Percentiles rank a stretch among this genome's conserved stretches.
These are phyloP conservation scores for Hetaerina titia DNA, from an alignment of 2,888 invertebrate species.

Conservation along the genomic window DNA sequence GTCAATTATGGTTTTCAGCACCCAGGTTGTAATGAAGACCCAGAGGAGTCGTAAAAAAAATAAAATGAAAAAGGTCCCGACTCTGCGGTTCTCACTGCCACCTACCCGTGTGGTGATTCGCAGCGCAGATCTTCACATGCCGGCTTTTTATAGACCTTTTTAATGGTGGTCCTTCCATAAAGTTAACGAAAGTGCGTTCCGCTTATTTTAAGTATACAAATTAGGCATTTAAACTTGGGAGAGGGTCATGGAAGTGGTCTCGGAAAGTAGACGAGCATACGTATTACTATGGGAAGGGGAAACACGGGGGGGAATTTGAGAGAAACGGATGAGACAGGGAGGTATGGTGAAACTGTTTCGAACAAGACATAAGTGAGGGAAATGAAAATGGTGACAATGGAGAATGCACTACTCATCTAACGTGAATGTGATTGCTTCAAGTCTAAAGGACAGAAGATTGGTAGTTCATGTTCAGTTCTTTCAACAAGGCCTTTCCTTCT, in stretches of 20 bases:
- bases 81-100: constrained; percentile 57
- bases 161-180: constrained; percentile 64
- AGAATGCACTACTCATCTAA: not conserved
- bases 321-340: not conserved
- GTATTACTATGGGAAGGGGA: not conserved
- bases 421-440: not conserved
- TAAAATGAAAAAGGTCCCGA: not conserved
- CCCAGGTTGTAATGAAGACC: constrained; percentile 67
- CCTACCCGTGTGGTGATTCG: constrained; percentile 59
- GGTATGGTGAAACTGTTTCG: not conserved
- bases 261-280: not conserved
- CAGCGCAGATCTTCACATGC: constrained; percentile 64
- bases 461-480: not conserved
- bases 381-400: not conserved
- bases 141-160: constrained; percentile 63
- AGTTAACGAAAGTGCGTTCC: constrained; percentile 67
- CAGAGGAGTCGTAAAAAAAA: constrained; percentile 64
- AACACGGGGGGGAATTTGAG: not conserved
- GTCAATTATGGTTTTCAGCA: constrained; percentile 67
- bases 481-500: not conserved
- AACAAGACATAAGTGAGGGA: constrained; percentile 48
- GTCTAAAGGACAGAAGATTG: not conserved
- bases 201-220: constrained; percentile 67
- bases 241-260: constrained; percentile 42
- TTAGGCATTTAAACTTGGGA: constrained; percentile 61